Percentiles rank a stretch among this genome's conserved stretches.
phyloP scores from a whole-genome alignment of 2,888 invertebrate species.

The Athalia cordata region DNA sequence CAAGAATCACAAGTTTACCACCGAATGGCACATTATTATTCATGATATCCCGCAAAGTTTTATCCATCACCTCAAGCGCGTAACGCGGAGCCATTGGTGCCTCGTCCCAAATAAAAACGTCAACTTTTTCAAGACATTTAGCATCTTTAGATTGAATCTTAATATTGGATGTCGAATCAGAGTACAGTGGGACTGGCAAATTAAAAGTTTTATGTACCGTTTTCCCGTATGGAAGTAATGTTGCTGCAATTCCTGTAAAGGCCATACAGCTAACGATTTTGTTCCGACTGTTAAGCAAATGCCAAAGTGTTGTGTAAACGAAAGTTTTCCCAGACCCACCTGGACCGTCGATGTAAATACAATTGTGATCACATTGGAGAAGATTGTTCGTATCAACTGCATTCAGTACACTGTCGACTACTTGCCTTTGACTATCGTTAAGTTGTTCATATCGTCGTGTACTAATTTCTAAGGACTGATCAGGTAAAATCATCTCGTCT shows the following conservation, averaged over 20 bases:
- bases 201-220: conserved; percentile 67
- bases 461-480: not conserved
- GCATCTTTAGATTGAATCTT: no score
- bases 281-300: conserved; percentile 49
- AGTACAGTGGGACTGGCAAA: conserved; percentile 55
- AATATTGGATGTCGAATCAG: no score
- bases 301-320: conserved; percentile 59
- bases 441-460: not conserved
- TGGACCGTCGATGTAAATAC: conserved; percentile 64
- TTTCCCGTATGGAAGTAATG: conserved; percentile 62
- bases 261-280: conserved; percentile 56
- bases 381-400: conserved; percentile 17
- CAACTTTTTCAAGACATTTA: no score
- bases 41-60: no score
- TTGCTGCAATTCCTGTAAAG: conserved; percentile 65
- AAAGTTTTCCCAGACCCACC: conserved; percentile 72
- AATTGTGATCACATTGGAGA: not conserved
- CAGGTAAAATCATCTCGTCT: not conserved
- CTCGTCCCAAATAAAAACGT: no score
- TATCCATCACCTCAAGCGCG: no score
- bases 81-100: no score
- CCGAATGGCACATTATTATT: conserved; percentile 51
- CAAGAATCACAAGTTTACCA: conserved; percentile 52
- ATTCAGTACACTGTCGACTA: conserved; percentile 29
- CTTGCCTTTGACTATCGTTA: conserved; percentile 34